These are phyloP conservation scores for Tenualosa ilisha DNA, from an alignment of 2,797 vertebrate genomes.

Conservation along the genomic window DNA sequence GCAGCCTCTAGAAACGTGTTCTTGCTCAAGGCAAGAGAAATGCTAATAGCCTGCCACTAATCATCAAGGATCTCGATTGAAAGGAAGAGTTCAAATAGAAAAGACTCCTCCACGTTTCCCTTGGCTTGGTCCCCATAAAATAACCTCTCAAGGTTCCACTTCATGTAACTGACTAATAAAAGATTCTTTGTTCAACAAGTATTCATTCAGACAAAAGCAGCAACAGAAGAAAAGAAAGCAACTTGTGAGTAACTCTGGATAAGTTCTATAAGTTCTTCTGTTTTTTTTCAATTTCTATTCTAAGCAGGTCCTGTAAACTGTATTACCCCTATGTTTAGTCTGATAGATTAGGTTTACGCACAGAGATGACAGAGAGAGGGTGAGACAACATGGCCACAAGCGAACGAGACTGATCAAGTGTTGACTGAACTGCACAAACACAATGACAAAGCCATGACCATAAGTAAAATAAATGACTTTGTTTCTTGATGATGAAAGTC, in stretches of 20 bases:
- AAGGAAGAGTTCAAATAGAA: neutral
- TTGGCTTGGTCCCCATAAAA: neutral
- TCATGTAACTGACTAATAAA: neutral
- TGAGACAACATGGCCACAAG: neutral
- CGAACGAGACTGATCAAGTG: neutral
- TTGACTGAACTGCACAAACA: neutral
- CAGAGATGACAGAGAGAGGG: neutral
- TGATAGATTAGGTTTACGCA: neutral
- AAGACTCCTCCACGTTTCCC: neutral
- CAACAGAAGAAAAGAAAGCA: neutral
- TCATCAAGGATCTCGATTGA: neutral
- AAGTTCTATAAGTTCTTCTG: too few relatives aligned
- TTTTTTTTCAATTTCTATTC: too few relatives aligned
- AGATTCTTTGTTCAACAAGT: neutral
- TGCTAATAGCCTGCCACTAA: too few relatives aligned
- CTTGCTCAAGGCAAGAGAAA: too few relatives aligned
- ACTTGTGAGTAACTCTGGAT: neutral
- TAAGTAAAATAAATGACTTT: neutral
- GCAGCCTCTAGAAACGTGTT: too few relatives aligned
- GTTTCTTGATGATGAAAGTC: neutral
- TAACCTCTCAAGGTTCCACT: neutral
- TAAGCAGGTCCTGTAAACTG: neutral
- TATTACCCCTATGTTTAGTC: neutral
- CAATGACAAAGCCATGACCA: neutral
- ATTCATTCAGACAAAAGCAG: neutral